These are phyloP conservation scores for Thecophora atra DNA, from an alignment of 2,888 invertebrate genomes.

Conservation along the genomic window DNA sequence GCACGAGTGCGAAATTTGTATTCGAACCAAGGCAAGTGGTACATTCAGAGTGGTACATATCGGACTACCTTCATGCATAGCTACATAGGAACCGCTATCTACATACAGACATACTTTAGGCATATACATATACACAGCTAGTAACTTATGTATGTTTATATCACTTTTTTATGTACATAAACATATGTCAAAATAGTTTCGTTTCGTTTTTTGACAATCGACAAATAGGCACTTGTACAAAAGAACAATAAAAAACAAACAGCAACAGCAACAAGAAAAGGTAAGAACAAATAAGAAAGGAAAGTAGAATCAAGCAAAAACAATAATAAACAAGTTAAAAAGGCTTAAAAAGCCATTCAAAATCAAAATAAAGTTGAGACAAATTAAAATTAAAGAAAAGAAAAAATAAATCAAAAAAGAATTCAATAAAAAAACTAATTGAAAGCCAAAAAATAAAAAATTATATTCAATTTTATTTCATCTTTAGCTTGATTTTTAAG, in stretches of 20 bases:
- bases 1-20: neutral
- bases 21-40: neutral
- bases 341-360: neutral
- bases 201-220: slow-evolving; percentile 66
- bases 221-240: slow-evolving; percentile 67
- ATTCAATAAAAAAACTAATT: neutral
- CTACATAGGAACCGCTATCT: neutral
- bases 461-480: too few species aligned
- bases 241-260: slow-evolving; percentile 49
- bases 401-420: neutral
- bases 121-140: slow-evolving; percentile 26
- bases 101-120: slow-evolving; percentile 18
- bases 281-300: slow-evolving; percentile 34
- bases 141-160: slow-evolving; percentile 24
- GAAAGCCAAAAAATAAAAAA: neutral
- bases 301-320: slow-evolving; percentile 42
- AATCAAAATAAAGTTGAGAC: neutral
- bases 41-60: too few species aligned
- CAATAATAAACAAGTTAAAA: slow-evolving; percentile 32
- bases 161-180: slow-evolving; percentile 29
- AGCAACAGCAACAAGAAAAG: slow-evolving; percentile 39
- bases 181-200: slow-evolving; percentile 37
- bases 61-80: too few species aligned
- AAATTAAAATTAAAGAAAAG: neutral
- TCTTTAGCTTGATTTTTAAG: too few species aligned